Percentiles rank a stretch among this genome's conserved stretches.
Evolutionary conservation across 2,797 vertebrate species (phyloP).

Genomic region (Australoheros facetus): DNA sequence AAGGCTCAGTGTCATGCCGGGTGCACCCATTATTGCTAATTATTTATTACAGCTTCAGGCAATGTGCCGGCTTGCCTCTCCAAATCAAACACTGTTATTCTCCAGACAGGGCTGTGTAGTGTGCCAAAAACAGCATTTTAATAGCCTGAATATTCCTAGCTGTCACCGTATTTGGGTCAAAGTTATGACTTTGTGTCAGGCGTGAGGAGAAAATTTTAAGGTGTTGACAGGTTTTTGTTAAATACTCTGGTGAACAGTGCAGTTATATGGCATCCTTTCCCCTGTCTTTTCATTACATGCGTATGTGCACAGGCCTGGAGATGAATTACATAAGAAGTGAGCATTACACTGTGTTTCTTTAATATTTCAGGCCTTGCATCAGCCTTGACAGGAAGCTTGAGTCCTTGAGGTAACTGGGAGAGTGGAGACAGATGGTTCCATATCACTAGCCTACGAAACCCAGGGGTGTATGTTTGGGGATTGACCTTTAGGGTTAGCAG

Average conservation of each 20-base stretch:
- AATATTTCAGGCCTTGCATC: slow-evolving; percentile 75
- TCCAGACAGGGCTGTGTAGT: slow-evolving; percentile 53
- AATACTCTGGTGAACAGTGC: neutral
- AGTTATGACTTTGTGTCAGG: slow-evolving; percentile 20
- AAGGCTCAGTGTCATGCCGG: slow-evolving; percentile 56
- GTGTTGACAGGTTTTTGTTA: slow-evolving; percentile 33
- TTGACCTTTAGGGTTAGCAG: slow-evolving; percentile 53
- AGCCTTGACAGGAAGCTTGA: slow-evolving; percentile 47
- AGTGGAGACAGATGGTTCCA: slow-evolving; percentile 1
- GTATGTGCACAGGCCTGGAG: slow-evolving; percentile 7
- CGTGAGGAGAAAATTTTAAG: neutral
- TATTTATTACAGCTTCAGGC: slow-evolving; percentile 76
- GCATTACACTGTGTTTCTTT: slow-evolving; percentile 61
- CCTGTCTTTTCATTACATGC: slow-evolving; percentile 14
- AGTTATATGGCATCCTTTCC: neutral
- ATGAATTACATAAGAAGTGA: slow-evolving; percentile 47
- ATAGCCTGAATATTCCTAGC: slow-evolving; percentile 47
- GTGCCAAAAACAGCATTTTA: slow-evolving; percentile 44
- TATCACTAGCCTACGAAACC: slow-evolving; percentile 18
- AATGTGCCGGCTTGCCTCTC: slow-evolving; percentile 52
- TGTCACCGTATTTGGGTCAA: slow-evolving; percentile 63
- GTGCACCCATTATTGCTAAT: slow-evolving; percentile 76
- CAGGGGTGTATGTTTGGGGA: slow-evolving; percentile 20
- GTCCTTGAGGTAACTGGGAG: slow-evolving; percentile 10
- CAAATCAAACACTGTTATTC: slow-evolving; percentile 74